Evolutionary conservation across 2,113 vertebrate species (phyloP).

Genomic region (Plecturocebus donacophilus): DNA sequence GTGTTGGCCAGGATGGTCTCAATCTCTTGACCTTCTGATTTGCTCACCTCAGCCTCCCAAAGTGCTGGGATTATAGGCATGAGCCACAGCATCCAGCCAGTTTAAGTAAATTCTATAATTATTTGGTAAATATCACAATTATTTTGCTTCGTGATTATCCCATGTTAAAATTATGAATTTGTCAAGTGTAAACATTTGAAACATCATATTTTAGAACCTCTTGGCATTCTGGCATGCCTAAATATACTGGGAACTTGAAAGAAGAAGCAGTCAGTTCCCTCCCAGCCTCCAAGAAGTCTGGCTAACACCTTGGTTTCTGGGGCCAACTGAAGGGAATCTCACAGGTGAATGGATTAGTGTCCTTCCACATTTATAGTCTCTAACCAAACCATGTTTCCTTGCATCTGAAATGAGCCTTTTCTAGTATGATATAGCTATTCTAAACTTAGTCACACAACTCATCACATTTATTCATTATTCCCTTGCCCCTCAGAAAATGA

Average conservation of each 20-base stretch:
- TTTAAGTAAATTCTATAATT: conserved; percentile 21
- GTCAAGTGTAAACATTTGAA: not conserved
- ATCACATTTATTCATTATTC: not conserved
- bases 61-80: too few relatives aligned
- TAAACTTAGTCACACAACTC: not conserved
- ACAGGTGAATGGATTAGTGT: too few relatives aligned
- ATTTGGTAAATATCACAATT: not conserved
- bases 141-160: not conserved
- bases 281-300: not conserved
- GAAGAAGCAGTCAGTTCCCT: not conserved
- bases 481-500: not conserved
- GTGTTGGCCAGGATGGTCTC: too few relatives aligned
- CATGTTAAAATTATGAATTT: conserved; percentile 1
- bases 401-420: not conserved
- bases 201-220: not conserved
- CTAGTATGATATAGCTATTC: not conserved
- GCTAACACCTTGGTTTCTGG: not conserved
- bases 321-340: not conserved
- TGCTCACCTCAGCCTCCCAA: too few relatives aligned
- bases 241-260: not conserved
- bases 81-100: not conserved
- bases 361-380: not conserved
- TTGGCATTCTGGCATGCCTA: not conserved
- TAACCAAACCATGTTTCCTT: not conserved
- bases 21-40: too few relatives aligned